Evolutionary conservation across 2,797 vertebrate species (phyloP).

Genomic region (Peromyscus attwateri): DNA sequence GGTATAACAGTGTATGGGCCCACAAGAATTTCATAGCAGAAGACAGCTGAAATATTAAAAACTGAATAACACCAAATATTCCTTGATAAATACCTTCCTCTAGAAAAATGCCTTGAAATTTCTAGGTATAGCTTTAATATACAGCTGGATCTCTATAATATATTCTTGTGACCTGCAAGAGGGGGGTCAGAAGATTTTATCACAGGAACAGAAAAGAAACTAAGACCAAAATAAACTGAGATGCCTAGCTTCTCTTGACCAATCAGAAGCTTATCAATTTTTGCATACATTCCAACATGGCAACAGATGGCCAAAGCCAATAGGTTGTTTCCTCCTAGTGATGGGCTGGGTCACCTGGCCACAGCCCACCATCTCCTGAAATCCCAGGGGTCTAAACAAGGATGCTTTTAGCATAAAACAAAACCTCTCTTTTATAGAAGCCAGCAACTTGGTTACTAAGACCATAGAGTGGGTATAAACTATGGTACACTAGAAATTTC

Average conservation of each 20-base stretch:
- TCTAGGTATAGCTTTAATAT: too few relatives aligned
- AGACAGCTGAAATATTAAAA: too few relatives aligned
- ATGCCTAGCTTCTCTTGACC: background rate
- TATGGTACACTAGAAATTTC: fast-evolving
- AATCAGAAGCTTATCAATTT: background rate
- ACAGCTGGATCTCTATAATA: too few relatives aligned
- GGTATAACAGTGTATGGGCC: too few relatives aligned
- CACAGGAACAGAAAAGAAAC: background rate
- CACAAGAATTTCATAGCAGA: too few relatives aligned
- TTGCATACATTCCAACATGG: background rate
- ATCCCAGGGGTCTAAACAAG: background rate
- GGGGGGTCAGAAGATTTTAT: background rate
- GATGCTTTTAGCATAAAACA: background rate
- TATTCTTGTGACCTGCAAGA: too few relatives aligned
- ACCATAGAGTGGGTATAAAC: too few relatives aligned
- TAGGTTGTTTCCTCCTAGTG: background rate
- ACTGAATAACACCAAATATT: too few relatives aligned
- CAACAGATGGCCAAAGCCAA: background rate
- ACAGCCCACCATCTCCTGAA: background rate
- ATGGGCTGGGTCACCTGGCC: too few relatives aligned
- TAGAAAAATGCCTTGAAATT: too few relatives aligned
- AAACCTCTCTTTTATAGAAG: background rate
- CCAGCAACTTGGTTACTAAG: background rate
- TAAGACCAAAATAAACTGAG: background rate
- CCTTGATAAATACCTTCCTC: too few relatives aligned